Evolutionary conservation across 1,140 invertebrate genomes (phyloP).

Genomic region (Drosophila nigrodunni): DNA sequence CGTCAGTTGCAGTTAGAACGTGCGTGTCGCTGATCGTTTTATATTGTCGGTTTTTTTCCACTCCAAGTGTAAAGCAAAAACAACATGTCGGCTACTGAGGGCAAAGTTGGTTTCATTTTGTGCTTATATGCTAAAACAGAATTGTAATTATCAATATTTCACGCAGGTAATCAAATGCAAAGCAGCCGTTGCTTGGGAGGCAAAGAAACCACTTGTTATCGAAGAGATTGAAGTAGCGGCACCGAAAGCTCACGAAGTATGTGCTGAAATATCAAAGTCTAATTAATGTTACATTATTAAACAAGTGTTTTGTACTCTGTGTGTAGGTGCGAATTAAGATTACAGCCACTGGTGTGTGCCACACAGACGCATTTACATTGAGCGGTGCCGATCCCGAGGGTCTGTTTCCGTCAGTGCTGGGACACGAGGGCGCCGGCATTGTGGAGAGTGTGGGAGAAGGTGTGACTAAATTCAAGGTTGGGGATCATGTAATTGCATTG

Average conservation of each 20-base stretch:
- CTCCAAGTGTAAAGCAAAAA: not conserved
- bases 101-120: constrained; percentile 57
- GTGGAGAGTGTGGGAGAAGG: constrained; percentile 98
- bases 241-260: constrained; percentile 92
- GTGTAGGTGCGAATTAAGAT: constrained; percentile 91
- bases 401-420: constrained; percentile 95
- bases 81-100: constrained; percentile 78
- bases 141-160: not conserved
- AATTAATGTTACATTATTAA: not conserved
- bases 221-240: constrained; percentile 98
- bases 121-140: constrained; percentile 30
- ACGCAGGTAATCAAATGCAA: constrained; percentile 92
- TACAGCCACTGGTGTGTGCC: constrained; percentile 95
- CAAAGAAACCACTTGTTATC: constrained; percentile 93
- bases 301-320: not conserved
- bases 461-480: constrained; percentile 94
- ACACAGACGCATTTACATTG: constrained; percentile 98
- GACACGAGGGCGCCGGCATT: constrained; percentile 97
- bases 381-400: constrained; percentile 97
- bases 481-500: constrained; percentile 98
- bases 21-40: not conserved
- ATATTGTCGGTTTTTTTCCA: constrained; percentile 19
- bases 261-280: constrained; percentile 26
- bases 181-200: constrained; percentile 96
- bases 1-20: constrained; percentile 17